Base-by-base conservation (phyloP, 2,113 vertebrate species). In the Gavia stellata region DNA sequence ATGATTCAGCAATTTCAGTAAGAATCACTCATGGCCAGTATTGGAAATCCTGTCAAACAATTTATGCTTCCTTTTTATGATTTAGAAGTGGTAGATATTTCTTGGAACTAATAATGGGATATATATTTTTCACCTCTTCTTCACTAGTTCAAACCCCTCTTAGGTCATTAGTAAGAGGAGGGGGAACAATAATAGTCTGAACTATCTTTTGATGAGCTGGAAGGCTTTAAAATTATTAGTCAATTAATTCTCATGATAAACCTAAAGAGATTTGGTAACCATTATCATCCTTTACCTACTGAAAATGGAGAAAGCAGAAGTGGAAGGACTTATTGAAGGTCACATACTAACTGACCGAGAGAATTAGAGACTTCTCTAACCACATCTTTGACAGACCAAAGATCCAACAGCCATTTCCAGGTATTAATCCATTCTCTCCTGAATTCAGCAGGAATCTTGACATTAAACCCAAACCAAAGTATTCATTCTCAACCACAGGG, bases 161-260 rank as follows among this genome's bases (percentile, higher is more conserved):
- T 70, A 77, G n/a, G 44, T 70, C 75, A 50, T 74, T 93, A 88
- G 79, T 55, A 90, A 85, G 14, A 12, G 19, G 29, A 17, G n/a
- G 12, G 15, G 4, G 4, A 12, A 7, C 13, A 79, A 75, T 77
- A 91, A 65, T 47, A 84, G 70, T 24, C 72, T 83, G 80, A 86
- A 77, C 66, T 73, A 71, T 34, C 67, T 86, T 96, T 83, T 86
- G 86, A 95, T 84, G 68, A 94, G 77, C 78, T 86, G 71, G 31
- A 96, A 55, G 49, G 71, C 58, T 87, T 95, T 81, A 87, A 93
- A 96, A 84, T 94, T 88, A 83, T 94, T 91, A 94, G 61, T 33
- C 33, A 78, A 90, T 92, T 84, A 90, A 91, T 86, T 88, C 44
- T 96, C 56, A 70, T 56, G 90, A 90, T 74, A 80, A 92, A 81